These are phyloP conservation scores for Thunnus thynnus DNA, from an alignment of 2,113 vertebrate genomes.

Conservation along the genomic window DNA sequence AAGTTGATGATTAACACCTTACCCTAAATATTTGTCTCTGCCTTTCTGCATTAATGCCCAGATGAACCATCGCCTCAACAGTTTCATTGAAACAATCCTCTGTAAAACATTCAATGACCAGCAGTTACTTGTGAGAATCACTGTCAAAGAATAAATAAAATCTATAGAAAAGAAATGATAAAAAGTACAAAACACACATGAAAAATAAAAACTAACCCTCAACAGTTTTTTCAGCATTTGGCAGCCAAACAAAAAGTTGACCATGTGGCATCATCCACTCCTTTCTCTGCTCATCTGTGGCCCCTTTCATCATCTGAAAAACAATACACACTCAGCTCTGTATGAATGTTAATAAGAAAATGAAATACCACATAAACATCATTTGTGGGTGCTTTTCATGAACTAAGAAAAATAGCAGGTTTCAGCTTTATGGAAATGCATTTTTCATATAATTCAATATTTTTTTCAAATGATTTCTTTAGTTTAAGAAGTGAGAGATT, in stretches of 20 bases:
- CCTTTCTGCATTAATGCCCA: slow-evolving; percentile 87
- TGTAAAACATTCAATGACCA: slow-evolving; percentile 74
- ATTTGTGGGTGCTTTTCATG: too few relatives aligned
- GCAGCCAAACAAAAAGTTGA: slow-evolving; percentile 90
- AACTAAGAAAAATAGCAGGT: too few relatives aligned
- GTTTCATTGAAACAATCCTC: slow-evolving; percentile 94
- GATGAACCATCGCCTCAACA: slow-evolving; percentile 91
- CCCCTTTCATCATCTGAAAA: slow-evolving; percentile 93
- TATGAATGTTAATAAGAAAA: background rate
- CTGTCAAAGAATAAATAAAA: background rate
- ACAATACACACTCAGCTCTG: slow-evolving; percentile 17
- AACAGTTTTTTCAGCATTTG: slow-evolving; percentile 89
- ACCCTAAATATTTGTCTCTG: slow-evolving; percentile 94
- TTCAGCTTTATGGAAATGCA: too few relatives aligned
- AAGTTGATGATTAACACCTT: slow-evolving; percentile 43
- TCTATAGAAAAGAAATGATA: background rate
- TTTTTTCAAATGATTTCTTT: too few relatives aligned
- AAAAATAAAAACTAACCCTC: slow-evolving; percentile 85
- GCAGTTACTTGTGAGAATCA: background rate
- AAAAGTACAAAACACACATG: background rate
- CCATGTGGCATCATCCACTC: slow-evolving; percentile 89
- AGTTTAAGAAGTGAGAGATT: too few relatives aligned
- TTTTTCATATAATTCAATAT: too few relatives aligned
- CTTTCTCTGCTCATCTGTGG: slow-evolving; percentile 88
- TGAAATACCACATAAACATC: background rate